Percentiles rank a stretch among this genome's conserved stretches.
These are phyloP conservation scores for Cotesia vestalis DNA, from an alignment of 1,140 invertebrate genomes.

Conservation along the genomic window DNA sequence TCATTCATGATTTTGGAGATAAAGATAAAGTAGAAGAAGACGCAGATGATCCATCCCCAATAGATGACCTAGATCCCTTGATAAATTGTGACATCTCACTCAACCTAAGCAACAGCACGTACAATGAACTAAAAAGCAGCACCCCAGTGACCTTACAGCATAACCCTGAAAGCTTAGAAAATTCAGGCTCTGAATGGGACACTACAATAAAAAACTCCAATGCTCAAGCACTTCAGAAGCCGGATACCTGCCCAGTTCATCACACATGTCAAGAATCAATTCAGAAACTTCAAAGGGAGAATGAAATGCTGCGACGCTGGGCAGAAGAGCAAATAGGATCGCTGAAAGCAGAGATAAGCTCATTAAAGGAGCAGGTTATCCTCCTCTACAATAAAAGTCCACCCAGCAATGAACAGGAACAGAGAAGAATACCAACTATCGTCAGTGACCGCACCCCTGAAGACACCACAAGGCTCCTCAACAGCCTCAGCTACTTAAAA, in stretches of 20 bases:
- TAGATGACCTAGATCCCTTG: background rate
- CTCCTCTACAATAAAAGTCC: background rate
- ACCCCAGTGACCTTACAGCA: background rate
- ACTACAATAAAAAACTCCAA: background rate
- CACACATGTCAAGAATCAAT: constrained; percentile 3
- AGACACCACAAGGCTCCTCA: background rate
- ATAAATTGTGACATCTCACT: background rate
- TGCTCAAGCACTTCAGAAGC: background rate
- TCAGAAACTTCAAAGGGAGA: background rate
- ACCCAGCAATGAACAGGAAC: background rate
- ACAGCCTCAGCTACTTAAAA: background rate
- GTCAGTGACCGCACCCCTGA: background rate
- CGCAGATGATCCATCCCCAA: background rate
- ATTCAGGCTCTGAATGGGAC: background rate
- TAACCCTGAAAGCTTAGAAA: background rate
- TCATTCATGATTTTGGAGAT: background rate
- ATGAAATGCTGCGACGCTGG: constrained; percentile 1
- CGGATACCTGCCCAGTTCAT: background rate
- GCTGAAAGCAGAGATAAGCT: constrained; percentile 3
- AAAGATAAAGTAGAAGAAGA: background rate
- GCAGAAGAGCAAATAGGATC: background rate
- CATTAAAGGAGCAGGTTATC: background rate
- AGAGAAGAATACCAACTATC: too few relatives aligned
- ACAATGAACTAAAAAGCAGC: background rate
- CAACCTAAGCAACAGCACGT: background rate